phyloP scores from a whole-genome alignment of 2,888 invertebrate genomes.

The Mechanitis messenoides region DNA sequence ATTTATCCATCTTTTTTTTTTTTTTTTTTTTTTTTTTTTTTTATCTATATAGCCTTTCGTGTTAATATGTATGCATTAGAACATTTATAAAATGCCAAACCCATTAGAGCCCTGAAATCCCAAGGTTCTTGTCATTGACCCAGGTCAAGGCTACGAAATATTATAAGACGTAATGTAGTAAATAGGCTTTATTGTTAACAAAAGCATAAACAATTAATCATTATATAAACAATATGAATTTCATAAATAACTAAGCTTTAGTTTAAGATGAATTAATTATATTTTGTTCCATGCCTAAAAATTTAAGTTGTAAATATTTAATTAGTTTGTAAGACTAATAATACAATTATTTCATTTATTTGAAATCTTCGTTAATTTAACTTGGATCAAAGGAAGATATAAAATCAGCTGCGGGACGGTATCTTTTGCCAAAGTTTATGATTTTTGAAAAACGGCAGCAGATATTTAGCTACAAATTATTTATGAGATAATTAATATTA shows the following conservation, averaged over 20 bases:
- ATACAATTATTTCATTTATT: too few species aligned
- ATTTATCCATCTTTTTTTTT: too few species aligned
- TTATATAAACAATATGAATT: too few species aligned
- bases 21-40: too few species aligned
- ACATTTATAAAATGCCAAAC: constrained; percentile 11
- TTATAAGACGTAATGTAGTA: not conserved
- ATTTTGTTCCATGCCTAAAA: too few species aligned
- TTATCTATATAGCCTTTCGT: not conserved
- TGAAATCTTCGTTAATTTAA: not conserved
- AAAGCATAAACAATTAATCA: not conserved
- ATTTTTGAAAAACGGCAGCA: constrained; percentile 8
- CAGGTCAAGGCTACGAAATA: not conserved
- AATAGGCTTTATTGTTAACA: not conserved
- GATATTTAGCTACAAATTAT: constrained; percentile 2
- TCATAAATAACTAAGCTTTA: too few species aligned
- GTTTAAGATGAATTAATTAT: too few species aligned
- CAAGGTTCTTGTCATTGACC: constrained; percentile 10
- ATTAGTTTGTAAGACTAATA: too few species aligned
- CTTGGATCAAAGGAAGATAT: not conserved
- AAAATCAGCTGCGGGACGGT: not conserved
- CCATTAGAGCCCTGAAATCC: constrained; percentile 17
- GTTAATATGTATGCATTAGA: constrained; percentile 1
- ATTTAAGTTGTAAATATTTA: too few species aligned
- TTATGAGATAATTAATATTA: constrained; percentile 4
- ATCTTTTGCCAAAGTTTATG: constrained; percentile 2